Evolutionary conservation across 2,888 invertebrate species (phyloP), one percentile per base, ranked within the genome.

Genomic region (Criorhina ranunculi): DNA sequence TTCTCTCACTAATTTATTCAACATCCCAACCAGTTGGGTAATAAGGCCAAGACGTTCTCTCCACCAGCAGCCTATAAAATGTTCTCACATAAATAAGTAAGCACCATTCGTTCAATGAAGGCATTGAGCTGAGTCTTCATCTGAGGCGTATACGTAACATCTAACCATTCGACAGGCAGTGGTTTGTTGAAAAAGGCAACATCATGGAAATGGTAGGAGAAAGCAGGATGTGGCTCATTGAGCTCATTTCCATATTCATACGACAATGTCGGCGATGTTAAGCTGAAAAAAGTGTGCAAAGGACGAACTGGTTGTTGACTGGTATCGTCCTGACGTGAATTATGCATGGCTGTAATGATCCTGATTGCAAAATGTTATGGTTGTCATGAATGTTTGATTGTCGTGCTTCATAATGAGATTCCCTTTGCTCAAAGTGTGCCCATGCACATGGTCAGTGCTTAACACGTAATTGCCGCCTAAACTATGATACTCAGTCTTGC

Each of bases 31-130:
- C 67, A 67, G 51, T 69, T 49, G 76, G 44, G 76, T 69, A 81
- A 81, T 69, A 81, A 81, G 60, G 67, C 67, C 76, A 33, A 76
- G 76, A 81, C 69, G 64, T 44, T 79, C 33, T 46, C 33, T 12
- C 8, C 35, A 42, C 42, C 49, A 75, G 75, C 53, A 15, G 60
- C 40, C 60, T 55, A 81, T 67, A 76, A 81, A 81, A 60, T 81
- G 76, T 62, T 67, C 75, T 46, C 76, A 67, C 80, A 81, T 81
- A 81, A 81, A 81, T 81, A 81, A 81, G 55, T 69, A 51, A 57
- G 49, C 40, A 64, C 37, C 33, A 24, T 42, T 57, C 9, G 66
- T 35, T 59, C n/a, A 51, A 31, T 49, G 40, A 33, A 33, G 40
- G 33, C 42, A 35, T 37, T 73, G 66, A 59, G 44, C 35, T 37